Evolutionary conservation across 2,888 invertebrate species (phyloP), one percentile per base, ranked within the genome.

Genomic region (Andrena marginata): DNA sequence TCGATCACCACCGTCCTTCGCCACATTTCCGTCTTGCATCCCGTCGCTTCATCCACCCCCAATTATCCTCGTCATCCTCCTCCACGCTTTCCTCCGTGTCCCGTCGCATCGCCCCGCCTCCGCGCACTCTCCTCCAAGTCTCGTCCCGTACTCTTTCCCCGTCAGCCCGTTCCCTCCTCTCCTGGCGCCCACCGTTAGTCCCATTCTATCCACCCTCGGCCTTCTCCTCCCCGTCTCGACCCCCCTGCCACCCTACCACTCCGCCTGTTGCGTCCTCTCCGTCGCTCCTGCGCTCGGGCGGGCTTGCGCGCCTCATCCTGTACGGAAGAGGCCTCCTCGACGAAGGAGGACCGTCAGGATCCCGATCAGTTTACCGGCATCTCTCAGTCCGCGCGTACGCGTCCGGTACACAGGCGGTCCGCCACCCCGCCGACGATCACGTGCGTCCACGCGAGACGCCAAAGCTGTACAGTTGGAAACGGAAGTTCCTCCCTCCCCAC

Each of bases 361-460:
- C 90, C 89, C 90, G 87, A 91, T 90, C 92, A 93, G 93, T 93
- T 93, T 90, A 90, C 92, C 92, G 92, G 91, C 92, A 90, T 90
- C 90, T 83, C 90, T 89, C 90, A 90, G 88, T 85, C 90, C 84
- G 90, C 86, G 85, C 89, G 90, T 91, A 91, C 85, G 90, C 87
- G 87, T 89, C 77, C 87, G 85, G 74, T 72, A 16, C 42, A 42
- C 42, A 42, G 42, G 79, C 59, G 78, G 75, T 68, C 77, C 68
- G 60, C 8, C 68, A 42, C 76, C 80, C 83, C 77, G 72, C 77
- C 76, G 71, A 79, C 74, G 75, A 87, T 91, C 92, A 91, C 92
- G 91, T 91, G 92, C 88, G 80, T 72, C 75, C 60, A 59, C 80
- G 63, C 56, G 64, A 71, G 56, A 33, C n/a, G 16, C 62, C 48